phyloP scores from a whole-genome alignment of 2,113 vertebrate genomes.

The Scalopus aquaticus region DNA sequence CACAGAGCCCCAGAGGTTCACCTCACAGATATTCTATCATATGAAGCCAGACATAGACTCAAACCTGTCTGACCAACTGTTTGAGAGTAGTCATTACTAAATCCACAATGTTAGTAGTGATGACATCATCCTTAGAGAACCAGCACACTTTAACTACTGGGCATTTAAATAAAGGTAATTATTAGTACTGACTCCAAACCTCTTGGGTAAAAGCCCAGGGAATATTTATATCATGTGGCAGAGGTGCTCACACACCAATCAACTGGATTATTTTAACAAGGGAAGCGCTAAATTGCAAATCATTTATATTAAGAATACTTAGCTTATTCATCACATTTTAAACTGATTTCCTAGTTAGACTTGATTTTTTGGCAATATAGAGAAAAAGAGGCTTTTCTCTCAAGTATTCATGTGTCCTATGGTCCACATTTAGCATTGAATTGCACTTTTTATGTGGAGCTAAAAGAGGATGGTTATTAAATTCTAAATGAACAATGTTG shows the following conservation, averaged over 20 bases:
- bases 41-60: neutral
- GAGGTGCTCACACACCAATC: neutral
- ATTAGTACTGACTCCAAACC: conserved; percentile 36
- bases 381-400: conserved; percentile 22
- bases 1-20: neutral
- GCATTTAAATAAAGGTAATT: conserved; percentile 42
- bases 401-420: neutral
- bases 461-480: neutral
- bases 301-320: neutral
- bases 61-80: neutral
- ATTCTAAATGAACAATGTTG: neutral
- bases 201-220: conserved; percentile 65
- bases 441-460: neutral
- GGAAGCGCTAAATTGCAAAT: neutral
- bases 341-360: neutral
- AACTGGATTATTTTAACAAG: conserved; percentile 19
- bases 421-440: neutral
- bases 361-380: neutral
- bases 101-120: neutral
- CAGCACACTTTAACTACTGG: neutral
- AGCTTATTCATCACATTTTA: neutral
- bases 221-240: conserved; percentile 68
- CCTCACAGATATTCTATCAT: neutral
- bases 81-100: neutral
- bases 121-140: conserved; percentile 8